Conservation (phyloP, 2,888 invertebrate species). For the Eledone cirrhosa region DNA sequence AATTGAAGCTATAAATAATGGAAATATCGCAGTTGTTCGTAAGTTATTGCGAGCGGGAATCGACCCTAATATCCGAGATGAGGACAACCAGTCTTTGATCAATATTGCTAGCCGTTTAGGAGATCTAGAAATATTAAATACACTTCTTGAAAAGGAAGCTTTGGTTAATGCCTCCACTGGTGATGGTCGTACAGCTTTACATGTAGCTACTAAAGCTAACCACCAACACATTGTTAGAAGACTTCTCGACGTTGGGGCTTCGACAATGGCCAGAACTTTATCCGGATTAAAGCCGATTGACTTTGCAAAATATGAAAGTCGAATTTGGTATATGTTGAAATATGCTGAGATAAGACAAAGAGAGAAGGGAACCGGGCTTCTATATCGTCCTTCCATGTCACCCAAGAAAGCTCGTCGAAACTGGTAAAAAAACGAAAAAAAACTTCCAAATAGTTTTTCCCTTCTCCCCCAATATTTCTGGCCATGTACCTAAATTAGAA, state of each 20-base stretch:
- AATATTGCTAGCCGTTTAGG: not conserved
- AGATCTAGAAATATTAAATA: not conserved
- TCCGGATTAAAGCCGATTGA: conserved; percentile 5
- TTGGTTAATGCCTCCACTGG: not conserved
- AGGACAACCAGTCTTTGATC: not conserved
- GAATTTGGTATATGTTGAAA: not conserved
- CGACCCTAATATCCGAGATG: not conserved
- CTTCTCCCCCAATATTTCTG: no score
- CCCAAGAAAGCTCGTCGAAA: no score
- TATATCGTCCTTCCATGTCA: no score
- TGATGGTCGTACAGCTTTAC: not conserved
- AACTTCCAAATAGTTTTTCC: no score
- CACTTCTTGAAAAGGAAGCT: not conserved
- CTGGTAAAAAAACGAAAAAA: no score
- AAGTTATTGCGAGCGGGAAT: not conserved
- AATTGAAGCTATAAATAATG: not conserved
- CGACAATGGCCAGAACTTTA: not conserved
- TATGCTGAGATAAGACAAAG: not conserved
- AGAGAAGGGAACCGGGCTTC: no score
- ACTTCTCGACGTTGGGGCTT: not conserved
- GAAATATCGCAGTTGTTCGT: not conserved
- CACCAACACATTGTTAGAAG: not conserved
- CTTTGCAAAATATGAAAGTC: not conserved
- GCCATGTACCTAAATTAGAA: no score
- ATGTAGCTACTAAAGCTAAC: not conserved